Base-by-base conservation (phyloP, 30 jellyfish, hydroid and myxozoan genomes). In the Chironex yamaguchii region DNA sequence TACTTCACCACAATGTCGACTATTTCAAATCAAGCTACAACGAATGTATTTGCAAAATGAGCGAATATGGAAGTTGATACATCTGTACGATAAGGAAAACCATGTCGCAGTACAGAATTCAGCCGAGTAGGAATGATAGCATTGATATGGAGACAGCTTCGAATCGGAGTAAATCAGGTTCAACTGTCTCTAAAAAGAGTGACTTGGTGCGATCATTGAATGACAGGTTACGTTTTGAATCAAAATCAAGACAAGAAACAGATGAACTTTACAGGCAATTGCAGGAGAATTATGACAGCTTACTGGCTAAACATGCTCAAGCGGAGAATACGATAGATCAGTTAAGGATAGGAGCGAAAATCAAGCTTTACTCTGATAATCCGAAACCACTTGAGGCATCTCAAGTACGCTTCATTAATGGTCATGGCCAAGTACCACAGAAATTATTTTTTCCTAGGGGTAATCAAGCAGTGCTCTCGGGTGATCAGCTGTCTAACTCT, bases 261-360 rank as follows among this genome's bases (percentile, higher is more conserved):
- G 97, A 85, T 24, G 91, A 92, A 30, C 54, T 95, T 25, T 92
- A 92, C 49, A 32, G 74, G 24, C 67, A 86, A 23, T 76, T 92
- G 48, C 98, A 92, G 64, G 34, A 83, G 0, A 92, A 92, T 30
- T 92, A 92, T 67, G 98, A 92, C 62, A 31, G 9, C 31, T 63
- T 92, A 86, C 96, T 92, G 23, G 71, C 92, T 0, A 92, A 92
- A 87, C 89, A 92, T 92, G 98, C 98, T n/a, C 87, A 86, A 64
- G 98, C 98, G 25, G 98, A 92, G 66, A 92, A 92, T 77, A 87
- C 97, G 58, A 92, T 92, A 58, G 98, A 92, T 67, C 87, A 86
- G 76, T 64, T 84, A 6, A 90, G 98, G 32, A 92, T 92, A 20
- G 91, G 92, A 6, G 96, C 97, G 12, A 87, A 82, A 49, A 84